Conservation (phyloP, 2,113 vertebrate species). For the Corydoras maculifer region DNA sequence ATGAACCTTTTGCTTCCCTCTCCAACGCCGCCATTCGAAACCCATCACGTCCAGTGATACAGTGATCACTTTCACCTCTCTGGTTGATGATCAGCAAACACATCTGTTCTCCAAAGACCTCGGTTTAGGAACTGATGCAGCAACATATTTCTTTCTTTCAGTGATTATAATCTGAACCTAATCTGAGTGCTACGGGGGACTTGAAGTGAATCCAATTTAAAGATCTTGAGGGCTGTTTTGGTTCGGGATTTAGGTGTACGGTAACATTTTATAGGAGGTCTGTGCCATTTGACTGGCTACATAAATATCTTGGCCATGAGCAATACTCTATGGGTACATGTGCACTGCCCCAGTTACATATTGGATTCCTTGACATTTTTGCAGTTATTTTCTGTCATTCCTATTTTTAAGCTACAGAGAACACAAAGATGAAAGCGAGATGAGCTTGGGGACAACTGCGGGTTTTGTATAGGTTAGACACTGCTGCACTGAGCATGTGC, state of each 20-base stretch:
- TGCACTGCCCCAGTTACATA: too few species aligned
- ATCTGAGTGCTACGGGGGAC: too few species aligned
- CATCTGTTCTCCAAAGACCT: too few species aligned
- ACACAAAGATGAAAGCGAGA: neutral
- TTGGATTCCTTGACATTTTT: slow-evolving; percentile 29
- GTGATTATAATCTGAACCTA: too few species aligned
- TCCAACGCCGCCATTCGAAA: neutral
- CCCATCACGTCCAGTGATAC: slow-evolving; percentile 20
- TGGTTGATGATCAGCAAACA: too few species aligned
- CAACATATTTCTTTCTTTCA: too few species aligned
- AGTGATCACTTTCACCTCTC: too few species aligned
- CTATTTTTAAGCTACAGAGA: slow-evolving; percentile 4
- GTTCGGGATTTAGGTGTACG: too few species aligned
- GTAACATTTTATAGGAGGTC: neutral
- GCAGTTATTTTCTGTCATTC: neutral
- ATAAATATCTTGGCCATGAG: neutral
- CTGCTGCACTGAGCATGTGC: neutral
- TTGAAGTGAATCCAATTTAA: too few species aligned
- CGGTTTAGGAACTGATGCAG: too few species aligned
- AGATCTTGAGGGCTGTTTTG: too few species aligned
- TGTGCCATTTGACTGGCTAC: neutral
- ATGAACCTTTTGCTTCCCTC: neutral
- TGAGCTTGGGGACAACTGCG: neutral
- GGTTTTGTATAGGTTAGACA: slow-evolving; percentile 7
- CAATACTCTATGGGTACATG: too few species aligned